A percentile compares a stretch with the other conserved stretches of the same genome.
These are phyloP conservation scores for Sipunculus nudus DNA, from an alignment of 2,888 invertebrate species.

Conservation along the genomic window DNA sequence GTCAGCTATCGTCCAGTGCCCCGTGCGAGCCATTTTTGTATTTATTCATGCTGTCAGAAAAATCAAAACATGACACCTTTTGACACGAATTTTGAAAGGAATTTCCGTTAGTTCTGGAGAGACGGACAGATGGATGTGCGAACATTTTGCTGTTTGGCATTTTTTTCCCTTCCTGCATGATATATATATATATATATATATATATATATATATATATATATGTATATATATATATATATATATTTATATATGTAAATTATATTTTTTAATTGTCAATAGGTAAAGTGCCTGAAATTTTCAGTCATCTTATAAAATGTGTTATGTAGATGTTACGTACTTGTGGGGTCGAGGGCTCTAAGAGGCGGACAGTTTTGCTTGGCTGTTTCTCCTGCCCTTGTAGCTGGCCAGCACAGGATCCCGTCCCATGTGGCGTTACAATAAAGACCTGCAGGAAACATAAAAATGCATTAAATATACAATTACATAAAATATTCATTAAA, in stretches of 20 bases:
- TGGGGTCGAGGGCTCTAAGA: conserved; percentile 77
- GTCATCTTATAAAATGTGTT: background rate
- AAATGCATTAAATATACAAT: background rate
- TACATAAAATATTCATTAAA: background rate
- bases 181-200: conserved; percentile 5
- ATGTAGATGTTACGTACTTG: conserved; percentile 73
- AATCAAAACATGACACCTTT: too few relatives aligned
- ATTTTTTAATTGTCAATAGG: background rate
- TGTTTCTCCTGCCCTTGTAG: conserved; percentile 77
- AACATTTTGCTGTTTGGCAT: too few relatives aligned
- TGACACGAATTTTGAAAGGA: too few relatives aligned
- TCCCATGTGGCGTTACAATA: conserved; percentile 77
- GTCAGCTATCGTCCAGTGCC: too few relatives aligned
- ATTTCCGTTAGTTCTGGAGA: too few relatives aligned
- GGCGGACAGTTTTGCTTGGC: conserved; percentile 79
- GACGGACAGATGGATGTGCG: too few relatives aligned
- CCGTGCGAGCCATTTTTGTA: too few relatives aligned
- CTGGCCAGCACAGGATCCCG: conserved; percentile 86
- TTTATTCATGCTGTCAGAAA: too few relatives aligned
- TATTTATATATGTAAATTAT: background rate
- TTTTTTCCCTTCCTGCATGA: background rate
- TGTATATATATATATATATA: background rate
- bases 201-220: conserved; percentile 1
- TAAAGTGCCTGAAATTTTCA: too few relatives aligned
- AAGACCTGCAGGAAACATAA: conserved; percentile 16